phyloP scores from a whole-genome alignment of 1,140 invertebrate genomes.

The Micrasema minimum region DNA sequence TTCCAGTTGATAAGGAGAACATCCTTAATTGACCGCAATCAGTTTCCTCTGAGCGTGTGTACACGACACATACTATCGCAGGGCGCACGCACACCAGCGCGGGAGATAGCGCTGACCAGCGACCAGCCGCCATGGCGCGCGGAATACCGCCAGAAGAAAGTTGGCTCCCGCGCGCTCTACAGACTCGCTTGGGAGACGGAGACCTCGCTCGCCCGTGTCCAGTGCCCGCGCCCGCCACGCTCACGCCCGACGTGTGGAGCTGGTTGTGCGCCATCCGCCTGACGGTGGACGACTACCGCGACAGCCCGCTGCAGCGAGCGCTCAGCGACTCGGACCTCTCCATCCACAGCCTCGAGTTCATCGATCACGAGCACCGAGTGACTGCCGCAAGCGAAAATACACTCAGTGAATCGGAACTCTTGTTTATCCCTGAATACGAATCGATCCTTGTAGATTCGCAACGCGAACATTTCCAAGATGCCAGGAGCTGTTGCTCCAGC shows the following conservation, averaged over 20 bases:
- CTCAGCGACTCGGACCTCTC: constrained; percentile 38
- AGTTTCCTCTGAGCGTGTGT: constrained; percentile 21
- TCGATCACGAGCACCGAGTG: constrained; percentile 27
- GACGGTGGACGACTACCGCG: constrained; percentile 61
- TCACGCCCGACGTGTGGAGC: constrained; percentile 58
- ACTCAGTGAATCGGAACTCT: constrained; percentile 36
- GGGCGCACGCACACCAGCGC: constrained; percentile 1
- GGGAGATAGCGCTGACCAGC: constrained; percentile 23
- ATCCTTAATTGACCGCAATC: constrained; percentile 40
- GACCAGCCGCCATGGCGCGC: constrained; percentile 23
- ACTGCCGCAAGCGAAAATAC: neutral
- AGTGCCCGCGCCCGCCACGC: neutral
- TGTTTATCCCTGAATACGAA: constrained; percentile 63
- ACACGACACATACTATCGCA: neutral
- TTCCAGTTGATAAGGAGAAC: constrained; percentile 32
- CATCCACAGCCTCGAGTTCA: constrained; percentile 54
- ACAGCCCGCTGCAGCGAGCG: constrained; percentile 48
- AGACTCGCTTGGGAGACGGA: constrained; percentile 11
- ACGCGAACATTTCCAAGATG: constrained; percentile 58
- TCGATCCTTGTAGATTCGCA: constrained; percentile 64
- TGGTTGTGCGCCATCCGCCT: constrained; percentile 60
- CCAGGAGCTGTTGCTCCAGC: constrained; percentile 56
- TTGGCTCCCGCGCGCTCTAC: constrained; percentile 60
- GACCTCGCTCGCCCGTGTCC: neutral
- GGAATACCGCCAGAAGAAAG: constrained; percentile 61